Evolutionary conservation across 1,140 invertebrate genomes (phyloP).

Genomic region (Sinonovacula constricta): DNA sequence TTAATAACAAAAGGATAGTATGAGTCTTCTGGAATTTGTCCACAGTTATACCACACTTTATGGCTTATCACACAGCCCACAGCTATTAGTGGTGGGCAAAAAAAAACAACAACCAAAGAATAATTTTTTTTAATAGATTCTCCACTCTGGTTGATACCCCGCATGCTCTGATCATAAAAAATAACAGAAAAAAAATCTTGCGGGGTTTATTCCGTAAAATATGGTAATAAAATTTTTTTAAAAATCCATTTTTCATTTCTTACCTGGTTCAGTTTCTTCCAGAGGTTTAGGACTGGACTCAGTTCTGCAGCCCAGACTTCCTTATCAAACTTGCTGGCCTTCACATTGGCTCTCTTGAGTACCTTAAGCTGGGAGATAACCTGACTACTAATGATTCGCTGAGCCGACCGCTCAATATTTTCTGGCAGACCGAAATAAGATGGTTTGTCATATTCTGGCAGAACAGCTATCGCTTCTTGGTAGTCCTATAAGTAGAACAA

Average conservation of each 20-base stretch:
- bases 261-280: slow-evolving; percentile 87
- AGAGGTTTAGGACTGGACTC: slow-evolving; percentile 84
- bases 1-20: too few species aligned
- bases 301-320: slow-evolving; percentile 83
- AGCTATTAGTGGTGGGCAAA: too few species aligned
- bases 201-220: too few species aligned
- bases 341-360: slow-evolving; percentile 74
- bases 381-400: slow-evolving; percentile 83
- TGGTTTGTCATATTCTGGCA: slow-evolving; percentile 85
- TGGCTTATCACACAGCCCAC: too few species aligned
- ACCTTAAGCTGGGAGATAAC: slow-evolving; percentile 84
- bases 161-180: too few species aligned
- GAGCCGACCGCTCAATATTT: slow-evolving; percentile 89
- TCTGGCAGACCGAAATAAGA: slow-evolving; percentile 88
- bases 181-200: too few species aligned
- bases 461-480: slow-evolving; percentile 81
- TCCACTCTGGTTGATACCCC: too few species aligned
- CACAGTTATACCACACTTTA: too few species aligned
- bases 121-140: too few species aligned
- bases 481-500: slow-evolving; percentile 82
- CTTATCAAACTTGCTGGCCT: slow-evolving; percentile 78
- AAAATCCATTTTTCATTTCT: slow-evolving; percentile 23
- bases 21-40: too few species aligned
- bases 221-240: too few species aligned
- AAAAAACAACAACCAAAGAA: too few species aligned